A percentile compares a stretch with the other conserved stretches of the same genome.
Evolutionary conservation across 2,888 invertebrate genomes (phyloP).

Genomic region (Eilema sororculum): DNA sequence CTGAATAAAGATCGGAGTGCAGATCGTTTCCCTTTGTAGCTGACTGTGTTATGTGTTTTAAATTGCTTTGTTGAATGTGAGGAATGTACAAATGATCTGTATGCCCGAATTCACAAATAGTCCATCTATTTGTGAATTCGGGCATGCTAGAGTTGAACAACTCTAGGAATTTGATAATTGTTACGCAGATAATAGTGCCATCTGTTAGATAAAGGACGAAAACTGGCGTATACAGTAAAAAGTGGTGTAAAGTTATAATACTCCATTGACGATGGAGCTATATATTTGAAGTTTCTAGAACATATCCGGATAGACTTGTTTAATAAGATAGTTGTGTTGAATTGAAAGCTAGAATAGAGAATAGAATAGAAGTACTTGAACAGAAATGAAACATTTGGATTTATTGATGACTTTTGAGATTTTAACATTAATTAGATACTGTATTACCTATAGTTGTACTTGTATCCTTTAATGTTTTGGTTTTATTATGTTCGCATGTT

Average conservation of each 20-base stretch:
- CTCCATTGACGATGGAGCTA: neutral
- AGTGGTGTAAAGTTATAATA: neutral
- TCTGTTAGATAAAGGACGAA: neutral
- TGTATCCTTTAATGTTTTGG: too few species aligned
- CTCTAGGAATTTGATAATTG: neutral
- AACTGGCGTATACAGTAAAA: neutral
- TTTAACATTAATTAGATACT: too few species aligned
- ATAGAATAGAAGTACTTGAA: too few species aligned
- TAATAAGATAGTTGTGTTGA: neutral
- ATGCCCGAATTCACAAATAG: neutral
- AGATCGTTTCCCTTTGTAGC: slow-evolving; percentile 24
- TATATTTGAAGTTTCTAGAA: neutral
- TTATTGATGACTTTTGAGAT: too few species aligned
- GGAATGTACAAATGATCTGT: slow-evolving; percentile 8
- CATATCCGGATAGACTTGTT: neutral
- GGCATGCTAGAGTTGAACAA: neutral
- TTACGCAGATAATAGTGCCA: neutral
- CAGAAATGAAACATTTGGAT: too few species aligned
- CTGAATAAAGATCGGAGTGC: slow-evolving; percentile 30
- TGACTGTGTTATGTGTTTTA: slow-evolving; percentile 26
- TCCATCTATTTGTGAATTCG: too few species aligned
- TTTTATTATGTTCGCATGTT: neutral
- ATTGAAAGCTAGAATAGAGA: too few species aligned
- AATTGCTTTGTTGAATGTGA: slow-evolving; percentile 26
- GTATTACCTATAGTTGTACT: too few species aligned